These are phyloP conservation scores for Triplophysa rosa DNA, from an alignment of 2,113 vertebrate genomes.

Conservation along the genomic window DNA sequence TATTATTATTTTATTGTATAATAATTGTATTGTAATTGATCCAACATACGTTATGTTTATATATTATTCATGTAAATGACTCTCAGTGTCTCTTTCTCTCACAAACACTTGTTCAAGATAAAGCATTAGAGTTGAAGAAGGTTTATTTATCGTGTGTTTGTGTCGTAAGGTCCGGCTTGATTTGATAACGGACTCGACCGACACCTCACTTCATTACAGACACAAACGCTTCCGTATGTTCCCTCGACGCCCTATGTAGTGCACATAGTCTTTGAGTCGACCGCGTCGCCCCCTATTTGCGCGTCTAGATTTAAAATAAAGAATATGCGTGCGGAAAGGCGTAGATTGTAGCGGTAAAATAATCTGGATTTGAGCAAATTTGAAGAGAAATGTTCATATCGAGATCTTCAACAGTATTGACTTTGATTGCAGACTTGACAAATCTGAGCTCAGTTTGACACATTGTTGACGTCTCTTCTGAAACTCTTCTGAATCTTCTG, in stretches of 20 bases:
- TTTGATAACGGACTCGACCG: slow-evolving; percentile 56
- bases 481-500: too few relatives aligned
- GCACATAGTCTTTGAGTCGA: too few relatives aligned
- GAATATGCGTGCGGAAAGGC: too few relatives aligned
- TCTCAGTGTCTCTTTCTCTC: too few relatives aligned
- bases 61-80: slow-evolving; percentile 28
- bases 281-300: too few relatives aligned
- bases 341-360: too few relatives aligned
- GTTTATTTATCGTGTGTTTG: slow-evolving; percentile 44
- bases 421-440: too few relatives aligned
- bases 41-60: neutral
- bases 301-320: too few relatives aligned
- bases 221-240: slow-evolving; percentile 6
- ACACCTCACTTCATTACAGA: slow-evolving; percentile 34
- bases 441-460: neutral
- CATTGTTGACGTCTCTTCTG: slow-evolving; percentile 46
- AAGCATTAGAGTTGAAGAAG: slow-evolving; percentile 37
- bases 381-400: too few relatives aligned
- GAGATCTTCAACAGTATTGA: too few relatives aligned
- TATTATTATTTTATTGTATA: too few relatives aligned
- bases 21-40: neutral
- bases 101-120: slow-evolving; percentile 2
- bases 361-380: too few relatives aligned
- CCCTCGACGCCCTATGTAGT: neutral
- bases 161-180: slow-evolving; percentile 48